Conservation (phyloP, 35 echinoderm and acorn worm species). For the Amphiura filiformis region DNA sequence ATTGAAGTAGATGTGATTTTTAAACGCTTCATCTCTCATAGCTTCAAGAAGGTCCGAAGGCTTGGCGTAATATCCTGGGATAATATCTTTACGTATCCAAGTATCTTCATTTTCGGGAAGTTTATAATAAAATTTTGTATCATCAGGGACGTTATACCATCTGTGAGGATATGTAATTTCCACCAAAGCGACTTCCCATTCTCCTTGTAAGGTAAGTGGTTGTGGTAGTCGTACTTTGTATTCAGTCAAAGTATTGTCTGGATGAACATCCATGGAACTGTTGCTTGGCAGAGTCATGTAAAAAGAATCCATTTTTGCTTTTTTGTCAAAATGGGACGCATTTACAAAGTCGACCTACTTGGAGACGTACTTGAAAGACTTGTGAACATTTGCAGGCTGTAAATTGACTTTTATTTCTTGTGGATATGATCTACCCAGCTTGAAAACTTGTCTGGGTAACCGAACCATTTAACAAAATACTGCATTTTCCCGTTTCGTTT, state of each 20-base stretch:
- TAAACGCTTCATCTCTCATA: neutral
- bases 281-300: conserved; percentile 50
- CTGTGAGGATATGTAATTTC: conserved; percentile 14
- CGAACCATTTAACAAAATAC: conserved; percentile 34
- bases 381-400: neutral
- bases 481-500: conserved; percentile 23
- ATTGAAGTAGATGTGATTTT: neutral
- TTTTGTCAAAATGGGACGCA: neutral
- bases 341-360: neutral
- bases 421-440: conserved; percentile 43
- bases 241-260: conserved; percentile 47
- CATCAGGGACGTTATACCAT: conserved; percentile 28
- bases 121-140: neutral
- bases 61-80: conserved; percentile 2
- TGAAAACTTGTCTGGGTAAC: conserved; percentile 43
- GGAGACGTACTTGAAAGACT: neutral
- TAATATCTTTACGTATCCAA: conserved; percentile 13
- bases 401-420: neutral
- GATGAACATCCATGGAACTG: conserved; percentile 32
- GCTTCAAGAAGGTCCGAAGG: neutral
- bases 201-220: conserved; percentile 3
- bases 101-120: conserved; percentile 4
- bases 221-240: conserved; percentile 23
- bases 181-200: conserved; percentile 9
- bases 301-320: conserved; percentile 16